phyloP scores from a whole-genome alignment of 2,797 vertebrate species.

The Menidia menidia region DNA sequence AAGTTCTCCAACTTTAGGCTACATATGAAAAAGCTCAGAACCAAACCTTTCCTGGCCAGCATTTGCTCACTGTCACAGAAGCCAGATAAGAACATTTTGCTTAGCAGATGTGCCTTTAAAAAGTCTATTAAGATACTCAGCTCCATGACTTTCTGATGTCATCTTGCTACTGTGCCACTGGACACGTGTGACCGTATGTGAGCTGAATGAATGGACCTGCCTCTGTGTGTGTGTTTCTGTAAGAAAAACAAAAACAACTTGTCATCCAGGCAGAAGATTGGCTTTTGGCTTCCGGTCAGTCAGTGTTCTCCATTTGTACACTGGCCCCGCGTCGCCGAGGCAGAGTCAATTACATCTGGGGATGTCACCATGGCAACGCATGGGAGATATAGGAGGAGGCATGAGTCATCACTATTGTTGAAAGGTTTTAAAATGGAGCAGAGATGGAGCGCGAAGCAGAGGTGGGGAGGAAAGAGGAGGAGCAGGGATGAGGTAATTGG shows the following conservation, averaged over 20 bases:
- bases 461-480: background rate
- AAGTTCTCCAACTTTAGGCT: background rate
- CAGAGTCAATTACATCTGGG: constrained; percentile 74
- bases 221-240: constrained; percentile 14
- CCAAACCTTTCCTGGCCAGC: background rate
- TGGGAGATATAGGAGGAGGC: constrained; percentile 62
- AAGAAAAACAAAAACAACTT: background rate
- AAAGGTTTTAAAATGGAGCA: constrained; percentile 37
- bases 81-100: background rate
- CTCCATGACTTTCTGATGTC: background rate
- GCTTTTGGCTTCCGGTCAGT: constrained; percentile 68
- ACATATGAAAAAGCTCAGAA: background rate
- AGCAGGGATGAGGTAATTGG: background rate
- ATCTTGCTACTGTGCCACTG: background rate
- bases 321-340: constrained; percentile 47
- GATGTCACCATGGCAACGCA: constrained; percentile 76
- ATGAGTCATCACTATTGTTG: constrained; percentile 79
- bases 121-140: background rate
- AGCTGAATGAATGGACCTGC: constrained; percentile 1
- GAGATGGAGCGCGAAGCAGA: background rate
- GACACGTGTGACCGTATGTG: background rate
- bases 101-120: background rate
- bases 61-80: background rate
- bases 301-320: constrained; percentile 34
- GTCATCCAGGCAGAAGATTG: constrained; percentile 55